Evolutionary conservation across 2,797 vertebrate species (phyloP), one percentile per base, ranked within the genome.

Genomic region (Halcyon leucocephala): DNA sequence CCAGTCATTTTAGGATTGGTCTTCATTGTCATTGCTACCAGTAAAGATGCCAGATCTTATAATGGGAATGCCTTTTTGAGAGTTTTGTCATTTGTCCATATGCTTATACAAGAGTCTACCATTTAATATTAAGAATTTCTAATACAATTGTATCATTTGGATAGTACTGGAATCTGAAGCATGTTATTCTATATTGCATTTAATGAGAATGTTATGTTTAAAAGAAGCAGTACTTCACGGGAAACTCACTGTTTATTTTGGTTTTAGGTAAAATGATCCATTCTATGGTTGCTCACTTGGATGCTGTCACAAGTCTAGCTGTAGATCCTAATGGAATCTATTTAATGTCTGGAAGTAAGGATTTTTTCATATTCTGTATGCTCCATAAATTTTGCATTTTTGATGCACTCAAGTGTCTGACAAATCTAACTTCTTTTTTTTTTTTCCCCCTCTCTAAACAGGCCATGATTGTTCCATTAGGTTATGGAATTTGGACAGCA

Each of bases 291-390:
- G 99, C 99, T 97, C 99, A 99, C 95, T 98, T 99, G 98, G 99
- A 99, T 92, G 99, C 99, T 39, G 99, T 99, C 85, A 99, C 99
- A 97, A 99, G 99, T 97, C 98, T 99, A 98, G 99, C 99, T 80
- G 99, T 99, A 95, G 99, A 99, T 98, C 99, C 99, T 77, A 99
- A 99, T 96, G 99, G 99, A 97, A 99, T 99, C 97, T 99, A 99
- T 98, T 98, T 99, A 98, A 99, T 99, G 99, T 99, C 99, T 89
- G 99, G 99, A 98, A 99, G 99, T 99, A 98, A 99, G 96, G 3
- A 96, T 80, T 24, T 97, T 82, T 96, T 52, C 5, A 51, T 61
- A 22, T 89, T 58, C 12, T 86, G 0, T 76, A 55, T 44, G n/a
- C 25, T 65, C 14, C 61, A 4, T 35, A 87, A 61, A 66, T 66